Base-by-base conservation (phyloP, 2,113 vertebrate species). In the Orthonyx spaldingii region DNA sequence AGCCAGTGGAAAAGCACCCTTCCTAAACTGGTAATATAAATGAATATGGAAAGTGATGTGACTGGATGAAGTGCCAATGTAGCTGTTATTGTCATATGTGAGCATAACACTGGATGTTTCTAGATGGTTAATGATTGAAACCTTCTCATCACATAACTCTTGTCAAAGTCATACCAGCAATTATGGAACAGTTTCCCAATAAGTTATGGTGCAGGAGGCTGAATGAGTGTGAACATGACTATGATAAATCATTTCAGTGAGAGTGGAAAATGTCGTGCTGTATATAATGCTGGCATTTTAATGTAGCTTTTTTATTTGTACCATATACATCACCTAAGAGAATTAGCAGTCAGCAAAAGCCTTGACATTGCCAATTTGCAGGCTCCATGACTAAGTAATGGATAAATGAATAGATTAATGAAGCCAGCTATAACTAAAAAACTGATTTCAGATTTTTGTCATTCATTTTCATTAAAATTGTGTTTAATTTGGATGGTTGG, bases 341-440 rank as follows among this genome's bases (percentile, higher is more conserved):
- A 90, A 78, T 80, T 89, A 89, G 42, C 33, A 79, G 84, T 94
- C 90, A 96, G 93, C 97, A 79, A 97, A 98, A 96, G 93, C 96
- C 97, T 85, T 98, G 97, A 97, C 95, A 90, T 97, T 97, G 97
- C 92, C 53, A 95, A 94, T 98, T 98, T 97, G 95, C 94, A 74
- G 90, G 61, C 59, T 96, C 50, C 50, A 28, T 23, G 81, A 79
- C 82, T 95, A 93, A 97, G 97, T 98, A 95, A 97, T 96, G 98
- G 90, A 97, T 96, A 97, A 97, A 96, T 60, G 33, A 90, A 61
- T 9, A 79, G 85, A 84, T 66, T 95, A 30, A 68, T 74, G 42
- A 74, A 90, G 32, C 42, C 39, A 82, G 61, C 53, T 65, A 55
- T 76, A 89, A 69, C 59, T 8, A 49, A 88, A 75, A 77, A 89